Evolutionary conservation across 2,797 vertebrate species (phyloP).

Genomic region (Anguilla megastoma): DNA sequence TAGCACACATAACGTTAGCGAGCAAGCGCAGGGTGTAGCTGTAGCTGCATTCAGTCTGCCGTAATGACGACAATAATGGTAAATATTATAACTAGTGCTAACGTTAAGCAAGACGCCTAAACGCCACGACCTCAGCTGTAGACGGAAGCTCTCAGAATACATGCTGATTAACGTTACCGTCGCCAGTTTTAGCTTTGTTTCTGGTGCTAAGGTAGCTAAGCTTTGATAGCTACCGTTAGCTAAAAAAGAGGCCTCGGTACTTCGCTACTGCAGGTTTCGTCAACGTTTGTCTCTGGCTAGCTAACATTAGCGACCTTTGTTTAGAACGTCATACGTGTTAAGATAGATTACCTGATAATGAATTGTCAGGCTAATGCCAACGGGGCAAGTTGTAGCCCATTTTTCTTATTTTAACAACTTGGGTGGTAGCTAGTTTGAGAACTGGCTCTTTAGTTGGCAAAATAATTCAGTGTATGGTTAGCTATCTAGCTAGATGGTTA

Average conservation of each 20-base stretch:
- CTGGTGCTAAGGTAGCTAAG: not conserved
- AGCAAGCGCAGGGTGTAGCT: not conserved
- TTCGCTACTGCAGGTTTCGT: not conserved
- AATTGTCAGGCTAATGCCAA: constrained; percentile 14
- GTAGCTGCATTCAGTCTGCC: not conserved
- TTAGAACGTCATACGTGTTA: not conserved
- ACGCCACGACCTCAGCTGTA: not conserved
- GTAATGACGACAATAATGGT: not conserved
- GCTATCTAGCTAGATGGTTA: too few relatives aligned
- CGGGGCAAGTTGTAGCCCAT: not conserved
- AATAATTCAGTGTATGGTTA: not conserved
- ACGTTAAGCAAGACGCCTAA: not conserved
- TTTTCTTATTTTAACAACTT: not conserved
- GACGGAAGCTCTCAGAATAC: not conserved
- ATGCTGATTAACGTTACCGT: not conserved
- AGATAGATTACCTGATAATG: not conserved
- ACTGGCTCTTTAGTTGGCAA: not conserved
- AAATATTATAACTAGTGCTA: not conserved
- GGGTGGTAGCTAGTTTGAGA: not conserved
- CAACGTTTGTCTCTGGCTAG: not conserved
- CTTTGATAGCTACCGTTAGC: not conserved
- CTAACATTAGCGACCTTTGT: not conserved
- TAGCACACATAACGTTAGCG: not conserved
- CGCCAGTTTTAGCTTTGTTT: not conserved
- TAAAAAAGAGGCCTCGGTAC: not conserved